Conservation (phyloP, 1,140 invertebrate species). For the Lasaia peninsularis region DNA sequence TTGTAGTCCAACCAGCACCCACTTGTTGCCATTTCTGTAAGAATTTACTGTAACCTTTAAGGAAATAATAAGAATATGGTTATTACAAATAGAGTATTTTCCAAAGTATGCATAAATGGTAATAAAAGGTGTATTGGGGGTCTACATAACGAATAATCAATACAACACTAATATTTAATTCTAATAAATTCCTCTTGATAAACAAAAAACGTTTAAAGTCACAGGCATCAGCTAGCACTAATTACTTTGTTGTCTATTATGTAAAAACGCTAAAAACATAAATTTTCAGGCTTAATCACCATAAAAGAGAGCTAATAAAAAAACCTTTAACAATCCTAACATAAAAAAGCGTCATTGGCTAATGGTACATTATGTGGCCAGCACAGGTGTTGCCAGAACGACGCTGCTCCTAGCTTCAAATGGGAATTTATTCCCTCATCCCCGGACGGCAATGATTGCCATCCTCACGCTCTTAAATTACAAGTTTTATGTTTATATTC, state of each 20-base stretch:
- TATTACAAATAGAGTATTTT: no score
- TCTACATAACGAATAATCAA: no score
- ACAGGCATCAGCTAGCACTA: not conserved
- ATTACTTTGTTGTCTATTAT: not conserved
- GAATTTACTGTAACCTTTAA: no score
- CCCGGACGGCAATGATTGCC: slow-evolving; percentile 60
- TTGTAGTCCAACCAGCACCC: no score
- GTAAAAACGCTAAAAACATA: not conserved
- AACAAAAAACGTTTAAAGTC: no score
- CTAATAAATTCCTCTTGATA: no score
- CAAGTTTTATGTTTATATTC: slow-evolving; percentile 58
- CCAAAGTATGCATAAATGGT: no score
- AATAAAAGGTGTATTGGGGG: no score
- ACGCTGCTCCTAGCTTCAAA: slow-evolving; percentile 53
- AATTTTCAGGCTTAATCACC: slow-evolving; percentile 1
- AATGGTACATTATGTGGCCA: slow-evolving; percentile 47
- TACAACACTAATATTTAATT: no score
- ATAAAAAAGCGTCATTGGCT: slow-evolving; percentile 37
- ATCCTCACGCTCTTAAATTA: slow-evolving; percentile 63
- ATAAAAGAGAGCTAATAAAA: slow-evolving; percentile 10
- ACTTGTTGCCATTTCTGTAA: no score
- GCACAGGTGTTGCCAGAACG: slow-evolving; percentile 48
- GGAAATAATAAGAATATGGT: no score
- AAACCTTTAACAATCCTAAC: slow-evolving; percentile 13
- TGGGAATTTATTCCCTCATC: slow-evolving; percentile 64